phyloP scores from a whole-genome alignment of 1,140 invertebrate species.

The Drosophila lacteicornis region DNA sequence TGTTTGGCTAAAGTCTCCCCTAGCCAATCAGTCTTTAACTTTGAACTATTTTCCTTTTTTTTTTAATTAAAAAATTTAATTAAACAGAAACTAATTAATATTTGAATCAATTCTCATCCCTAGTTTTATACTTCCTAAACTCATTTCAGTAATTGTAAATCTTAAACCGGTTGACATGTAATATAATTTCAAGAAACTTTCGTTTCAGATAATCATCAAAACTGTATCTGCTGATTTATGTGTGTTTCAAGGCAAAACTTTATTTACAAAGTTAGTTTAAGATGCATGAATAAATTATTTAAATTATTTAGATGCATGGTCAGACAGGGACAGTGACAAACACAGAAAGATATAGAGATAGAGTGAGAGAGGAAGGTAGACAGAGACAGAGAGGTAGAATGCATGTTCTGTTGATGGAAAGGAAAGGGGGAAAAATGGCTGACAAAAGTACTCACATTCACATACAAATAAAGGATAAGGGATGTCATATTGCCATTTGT shows the following conservation, averaged over 20 bases:
- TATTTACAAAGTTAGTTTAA: conserved; percentile 43
- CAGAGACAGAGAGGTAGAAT: background rate
- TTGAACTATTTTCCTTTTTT: too few species aligned
- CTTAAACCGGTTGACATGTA: background rate
- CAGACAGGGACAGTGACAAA: conserved; percentile 21
- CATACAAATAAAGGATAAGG: background rate
- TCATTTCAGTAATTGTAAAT: background rate
- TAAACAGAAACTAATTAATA: too few species aligned
- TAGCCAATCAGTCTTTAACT: too few species aligned
- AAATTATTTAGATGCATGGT: conserved; percentile 19
- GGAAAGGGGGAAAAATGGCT: background rate
- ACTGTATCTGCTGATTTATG: background rate
- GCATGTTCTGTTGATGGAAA: conserved; percentile 22
- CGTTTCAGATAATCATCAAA: background rate
- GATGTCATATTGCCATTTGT: background rate
- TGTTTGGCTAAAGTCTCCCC: too few species aligned
- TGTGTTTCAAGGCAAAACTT: background rate
- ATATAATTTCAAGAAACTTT: background rate
- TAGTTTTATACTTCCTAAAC: too few species aligned
- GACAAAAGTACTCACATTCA: conserved; percentile 23
- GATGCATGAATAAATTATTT: conserved; percentile 29
- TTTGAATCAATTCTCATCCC: too few species aligned
- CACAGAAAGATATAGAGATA: background rate
- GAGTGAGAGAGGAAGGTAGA: background rate
- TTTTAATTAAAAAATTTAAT: too few species aligned